Conservation (phyloP, 2,113 vertebrate species). For the Pseudopodoces humilis region DNA sequence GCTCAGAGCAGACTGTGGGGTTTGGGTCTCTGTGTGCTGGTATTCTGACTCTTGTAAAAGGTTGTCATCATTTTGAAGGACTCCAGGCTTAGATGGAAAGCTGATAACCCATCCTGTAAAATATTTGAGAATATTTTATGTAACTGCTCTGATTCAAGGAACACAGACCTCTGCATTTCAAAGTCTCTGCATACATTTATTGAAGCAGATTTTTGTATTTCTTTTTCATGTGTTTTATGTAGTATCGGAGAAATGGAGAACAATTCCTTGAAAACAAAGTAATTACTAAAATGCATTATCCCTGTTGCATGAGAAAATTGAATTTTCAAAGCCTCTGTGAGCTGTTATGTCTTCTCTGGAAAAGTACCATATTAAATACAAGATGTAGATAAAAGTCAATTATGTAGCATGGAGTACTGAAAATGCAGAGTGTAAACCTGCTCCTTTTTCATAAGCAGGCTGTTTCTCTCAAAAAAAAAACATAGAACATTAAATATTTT, state of each 20-base stretch:
- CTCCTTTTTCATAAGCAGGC: neutral
- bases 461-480: neutral
- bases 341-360: slow-evolving; percentile 17
- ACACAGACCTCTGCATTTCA: neutral
- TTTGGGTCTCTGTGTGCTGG: neutral
- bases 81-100: neutral
- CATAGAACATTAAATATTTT: neutral
- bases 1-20: neutral
- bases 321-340: slow-evolving; percentile 38
- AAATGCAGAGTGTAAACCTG: neutral
- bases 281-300: slow-evolving; percentile 30
- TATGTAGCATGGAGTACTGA: neutral
- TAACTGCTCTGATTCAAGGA: neutral
- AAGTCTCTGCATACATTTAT: neutral
- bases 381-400: slow-evolving; percentile 21
- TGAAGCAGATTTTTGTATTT: neutral
- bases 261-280: neutral
- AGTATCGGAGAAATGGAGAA: neutral
- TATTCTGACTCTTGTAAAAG: neutral
- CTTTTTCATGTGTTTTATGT: neutral
- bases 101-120: neutral
- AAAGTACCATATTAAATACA: neutral
- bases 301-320: slow-evolving; percentile 17
- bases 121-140: neutral
- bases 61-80: neutral